Conservation (phyloP, 1,140 invertebrate genomes). For the Apocrypta bakeri region DNA sequence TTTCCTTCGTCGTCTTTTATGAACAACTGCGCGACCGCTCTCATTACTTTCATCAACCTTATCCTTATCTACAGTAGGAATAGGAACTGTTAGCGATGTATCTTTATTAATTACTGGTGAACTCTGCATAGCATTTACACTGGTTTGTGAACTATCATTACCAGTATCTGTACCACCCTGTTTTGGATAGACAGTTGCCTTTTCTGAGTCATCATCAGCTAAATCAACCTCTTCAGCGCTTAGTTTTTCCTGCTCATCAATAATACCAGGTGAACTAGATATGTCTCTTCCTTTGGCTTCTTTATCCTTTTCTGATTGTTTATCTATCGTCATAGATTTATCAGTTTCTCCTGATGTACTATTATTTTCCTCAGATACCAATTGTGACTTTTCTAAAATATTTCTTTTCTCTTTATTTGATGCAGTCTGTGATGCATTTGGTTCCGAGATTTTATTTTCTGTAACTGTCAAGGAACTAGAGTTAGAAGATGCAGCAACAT, state of each 20-base stretch:
- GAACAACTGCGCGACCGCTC: conserved; percentile 37
- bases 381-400: background rate
- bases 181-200: background rate
- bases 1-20: conserved; percentile 48
- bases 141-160: conserved; percentile 1
- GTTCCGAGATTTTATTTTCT: background rate
- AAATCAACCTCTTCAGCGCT: conserved; percentile 51
- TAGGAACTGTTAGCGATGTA: conserved; percentile 38
- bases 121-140: background rate
- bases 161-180: conserved; percentile 23
- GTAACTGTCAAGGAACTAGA: background rate
- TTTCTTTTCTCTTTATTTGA: background rate
- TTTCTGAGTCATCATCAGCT: conserved; percentile 40
- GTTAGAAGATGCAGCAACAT: conserved; percentile 2
- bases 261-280: background rate
- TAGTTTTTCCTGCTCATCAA: conserved; percentile 23
- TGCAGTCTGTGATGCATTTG: background rate
- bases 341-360: background rate
- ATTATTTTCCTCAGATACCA: background rate
- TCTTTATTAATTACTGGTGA: conserved; percentile 25
- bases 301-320: background rate
- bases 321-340: background rate
- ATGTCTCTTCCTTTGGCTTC: background rate
- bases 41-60: conserved; percentile 41
- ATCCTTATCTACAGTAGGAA: background rate